phyloP scores from a whole-genome alignment of 1,140 invertebrate species.

The Copidosoma floridanum region DNA sequence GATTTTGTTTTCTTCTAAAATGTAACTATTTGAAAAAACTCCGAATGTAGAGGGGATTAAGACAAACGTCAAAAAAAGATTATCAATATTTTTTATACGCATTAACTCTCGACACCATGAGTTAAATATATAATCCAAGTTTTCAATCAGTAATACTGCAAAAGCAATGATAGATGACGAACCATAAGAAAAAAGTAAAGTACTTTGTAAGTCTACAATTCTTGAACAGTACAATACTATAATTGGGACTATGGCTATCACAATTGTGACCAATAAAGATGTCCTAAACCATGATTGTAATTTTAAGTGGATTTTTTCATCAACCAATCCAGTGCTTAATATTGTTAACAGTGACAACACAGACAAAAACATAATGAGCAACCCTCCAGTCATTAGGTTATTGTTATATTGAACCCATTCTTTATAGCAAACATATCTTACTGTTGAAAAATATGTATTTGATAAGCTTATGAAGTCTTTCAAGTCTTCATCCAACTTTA shows the following conservation, averaged over 20 bases:
- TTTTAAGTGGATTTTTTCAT: slow-evolving; percentile 58
- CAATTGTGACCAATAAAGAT: slow-evolving; percentile 55
- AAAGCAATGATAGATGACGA: slow-evolving; percentile 63
- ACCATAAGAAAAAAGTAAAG: slow-evolving; percentile 65
- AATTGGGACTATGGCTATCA: slow-evolving; percentile 51
- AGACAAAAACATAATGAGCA: slow-evolving; percentile 69
- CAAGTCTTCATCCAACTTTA: slow-evolving; percentile 57
- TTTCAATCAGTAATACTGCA: slow-evolving; percentile 64
- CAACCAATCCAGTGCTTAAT: slow-evolving; percentile 64
- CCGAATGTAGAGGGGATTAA: slow-evolving; percentile 63
- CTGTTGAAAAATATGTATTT: slow-evolving; percentile 61
- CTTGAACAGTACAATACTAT: slow-evolving; percentile 57
- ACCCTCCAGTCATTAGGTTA: slow-evolving; percentile 71
- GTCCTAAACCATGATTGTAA: slow-evolving; percentile 64
- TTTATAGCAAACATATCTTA: slow-evolving; percentile 70
- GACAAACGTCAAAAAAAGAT: slow-evolving; percentile 60
- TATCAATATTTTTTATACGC: slow-evolving; percentile 41
- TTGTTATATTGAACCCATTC: slow-evolving; percentile 86
- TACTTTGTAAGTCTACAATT: slow-evolving; percentile 61
- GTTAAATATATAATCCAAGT: slow-evolving; percentile 70
- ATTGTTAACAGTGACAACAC: slow-evolving; percentile 71
- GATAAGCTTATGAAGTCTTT: slow-evolving; percentile 57
- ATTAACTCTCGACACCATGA: slow-evolving; percentile 61
- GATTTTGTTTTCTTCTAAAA: slow-evolving; percentile 81
- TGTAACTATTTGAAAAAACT: slow-evolving; percentile 90